Evolutionary conservation across 2,888 invertebrate genomes (phyloP).

Genomic region (Malachius bipustulatus): DNA sequence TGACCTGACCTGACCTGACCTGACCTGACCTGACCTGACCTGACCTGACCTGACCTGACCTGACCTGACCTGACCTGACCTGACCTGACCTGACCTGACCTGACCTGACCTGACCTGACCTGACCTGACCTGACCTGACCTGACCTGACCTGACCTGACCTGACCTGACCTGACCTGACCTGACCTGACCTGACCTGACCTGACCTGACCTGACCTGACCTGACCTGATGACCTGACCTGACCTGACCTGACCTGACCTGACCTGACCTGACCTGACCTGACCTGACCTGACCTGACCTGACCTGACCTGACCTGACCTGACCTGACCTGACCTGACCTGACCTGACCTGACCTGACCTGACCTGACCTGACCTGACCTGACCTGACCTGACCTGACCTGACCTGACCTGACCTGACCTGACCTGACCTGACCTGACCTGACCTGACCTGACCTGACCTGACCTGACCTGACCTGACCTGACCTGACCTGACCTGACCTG

Average conservation of each 20-base stretch:
- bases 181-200: slow-evolving; percentile 4
- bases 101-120: slow-evolving; percentile 4
- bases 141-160: slow-evolving; percentile 4
- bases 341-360: slow-evolving; percentile 10
- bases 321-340: slow-evolving; percentile 10
- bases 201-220: slow-evolving; percentile 40
- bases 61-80: slow-evolving; percentile 4
- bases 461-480: slow-evolving; percentile 3
- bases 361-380: slow-evolving; percentile 24
- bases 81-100: slow-evolving; percentile 4
- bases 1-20: slow-evolving; percentile 4
- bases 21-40: slow-evolving; percentile 4
- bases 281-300: slow-evolving; percentile 39
- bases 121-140: slow-evolving; percentile 4
- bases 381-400: slow-evolving; percentile 16
- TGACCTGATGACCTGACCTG: no score
- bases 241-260: slow-evolving; percentile 41
- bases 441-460: slow-evolving; percentile 3
- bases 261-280: slow-evolving; percentile 35
- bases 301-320: slow-evolving; percentile 35
- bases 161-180: slow-evolving; percentile 4
- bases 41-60: slow-evolving; percentile 4
- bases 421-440: slow-evolving; percentile 3
- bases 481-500: slow-evolving; percentile 3
- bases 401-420: slow-evolving; percentile 3